Evolutionary conservation across 2,113 vertebrate species (phyloP).

Genomic region (Bettongia penicillata): DNA sequence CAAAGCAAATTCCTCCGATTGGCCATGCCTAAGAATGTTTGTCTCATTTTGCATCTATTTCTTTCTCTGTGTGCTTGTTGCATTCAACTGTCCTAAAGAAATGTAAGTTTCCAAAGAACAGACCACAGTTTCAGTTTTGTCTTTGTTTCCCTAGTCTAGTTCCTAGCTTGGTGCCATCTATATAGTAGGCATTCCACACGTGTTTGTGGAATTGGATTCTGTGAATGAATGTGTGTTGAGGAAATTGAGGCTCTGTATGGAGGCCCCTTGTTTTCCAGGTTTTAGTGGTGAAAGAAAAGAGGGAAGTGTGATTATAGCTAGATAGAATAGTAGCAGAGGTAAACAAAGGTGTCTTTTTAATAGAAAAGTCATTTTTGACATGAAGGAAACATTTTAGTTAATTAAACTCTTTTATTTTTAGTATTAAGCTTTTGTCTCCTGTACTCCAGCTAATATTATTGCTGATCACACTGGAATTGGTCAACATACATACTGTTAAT

Average conservation of each 20-base stretch:
- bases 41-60: not conserved
- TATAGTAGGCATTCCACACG: not conserved
- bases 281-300: not conserved
- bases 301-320: not conserved
- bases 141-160: not conserved
- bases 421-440: constrained; percentile 78
- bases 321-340: not conserved
- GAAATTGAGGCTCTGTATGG: not conserved
- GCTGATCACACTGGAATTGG: constrained; percentile 79
- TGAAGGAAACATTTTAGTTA: not conserved
- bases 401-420: constrained; percentile 55
- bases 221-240: not conserved
- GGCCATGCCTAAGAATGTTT: not conserved
- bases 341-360: not conserved
- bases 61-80: not conserved
- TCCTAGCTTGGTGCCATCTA: not conserved
- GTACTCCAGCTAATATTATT: constrained; percentile 79
- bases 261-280: too few species aligned
- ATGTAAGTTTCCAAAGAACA: not conserved
- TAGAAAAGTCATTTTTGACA: not conserved
- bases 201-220: not conserved
- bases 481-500: constrained; percentile 68
- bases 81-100: not conserved
- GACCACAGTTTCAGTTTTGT: not conserved
- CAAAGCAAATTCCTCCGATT: not conserved